Base-by-base conservation (phyloP, 2,113 vertebrate genomes). In the Sigmodon hispidus region DNA sequence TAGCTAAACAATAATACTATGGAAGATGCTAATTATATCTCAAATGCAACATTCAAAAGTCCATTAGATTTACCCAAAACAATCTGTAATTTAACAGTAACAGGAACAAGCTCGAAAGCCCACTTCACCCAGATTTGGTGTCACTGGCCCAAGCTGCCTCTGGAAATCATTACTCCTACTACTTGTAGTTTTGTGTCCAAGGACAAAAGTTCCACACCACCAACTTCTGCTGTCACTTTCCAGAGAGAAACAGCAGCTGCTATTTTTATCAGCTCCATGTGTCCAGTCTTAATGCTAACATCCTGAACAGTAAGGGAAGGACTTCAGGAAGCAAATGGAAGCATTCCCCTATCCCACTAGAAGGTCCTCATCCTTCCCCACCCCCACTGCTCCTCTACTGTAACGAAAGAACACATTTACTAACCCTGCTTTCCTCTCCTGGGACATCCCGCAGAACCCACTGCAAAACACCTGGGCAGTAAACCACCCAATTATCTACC, bases 391-490 rank as follows among this genome's bases (percentile, higher is more conserved):
- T 95, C 7, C 2, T 59, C 48, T 96, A 48, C 34, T 57, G 91
- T 79, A 7, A 90, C 94, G 61, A 57, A 96, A 75, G 34, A 92
- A 93, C 75, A 3, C 91, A 93, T 79, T 92, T 93, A 93, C 13
- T 15, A 93, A 90, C 67, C n/a, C 57, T 34, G 43, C 94, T 96
- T 95, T 81, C 85, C 96, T 96, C 93, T 95, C 94, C 94, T 89
- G 84, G 94, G 95, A 97, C 76, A 93, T 89, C 91, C 77, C 85
- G 65, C 87, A 97, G 9, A n/a, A 93, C 84, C 55, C 89, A 85
- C 59, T 93, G 94, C n/a, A 93, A 96, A 97, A 93, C 70, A 97
- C 69, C 96, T 17, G 91, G 45, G 93, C 48, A 94, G 93, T 87
- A 96, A 73, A 95, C 91, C 95, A 85, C 91, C 57, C 96, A 96